Evolutionary conservation across 2,113 vertebrate species (phyloP).

Genomic region (Prolemur simus): DNA sequence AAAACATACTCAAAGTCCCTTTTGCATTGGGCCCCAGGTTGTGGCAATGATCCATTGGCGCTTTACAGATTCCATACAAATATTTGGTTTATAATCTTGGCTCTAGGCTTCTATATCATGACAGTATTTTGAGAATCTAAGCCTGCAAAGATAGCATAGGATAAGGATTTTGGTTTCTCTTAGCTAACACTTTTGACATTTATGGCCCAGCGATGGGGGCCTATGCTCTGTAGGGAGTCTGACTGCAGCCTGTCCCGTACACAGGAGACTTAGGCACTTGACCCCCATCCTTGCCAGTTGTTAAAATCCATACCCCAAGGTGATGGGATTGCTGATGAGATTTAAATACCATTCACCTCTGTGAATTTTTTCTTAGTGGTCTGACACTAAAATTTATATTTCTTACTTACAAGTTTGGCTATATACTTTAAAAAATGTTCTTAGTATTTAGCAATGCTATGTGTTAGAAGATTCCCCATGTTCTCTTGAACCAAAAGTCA

Average conservation of each 20-base stretch:
- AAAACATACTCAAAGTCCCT: neutral
- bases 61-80: neutral
- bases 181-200: neutral
- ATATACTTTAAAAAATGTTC: constrained; percentile 2
- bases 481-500: neutral
- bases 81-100: constrained; percentile 21
- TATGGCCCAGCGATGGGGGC: neutral
- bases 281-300: neutral
- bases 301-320: neutral
- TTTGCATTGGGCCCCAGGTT: neutral
- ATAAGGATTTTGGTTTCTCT: constrained; percentile 2
- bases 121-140: neutral
- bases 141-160: neutral
- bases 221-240: neutral
- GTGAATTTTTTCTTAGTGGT: neutral
- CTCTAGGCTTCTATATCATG: neutral
- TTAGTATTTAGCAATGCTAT: neutral
- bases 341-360: neutral
- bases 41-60: neutral
- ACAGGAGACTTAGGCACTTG: neutral
- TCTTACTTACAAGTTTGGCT: constrained; percentile 5
- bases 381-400: neutral
- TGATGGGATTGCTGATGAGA: neutral
- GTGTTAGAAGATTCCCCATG: neutral
- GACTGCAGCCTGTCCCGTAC: neutral